Evolutionary conservation across 2,113 vertebrate species (phyloP), one percentile per base, ranked within the genome.

Genomic region (Tiliqua scincoides): DNA sequence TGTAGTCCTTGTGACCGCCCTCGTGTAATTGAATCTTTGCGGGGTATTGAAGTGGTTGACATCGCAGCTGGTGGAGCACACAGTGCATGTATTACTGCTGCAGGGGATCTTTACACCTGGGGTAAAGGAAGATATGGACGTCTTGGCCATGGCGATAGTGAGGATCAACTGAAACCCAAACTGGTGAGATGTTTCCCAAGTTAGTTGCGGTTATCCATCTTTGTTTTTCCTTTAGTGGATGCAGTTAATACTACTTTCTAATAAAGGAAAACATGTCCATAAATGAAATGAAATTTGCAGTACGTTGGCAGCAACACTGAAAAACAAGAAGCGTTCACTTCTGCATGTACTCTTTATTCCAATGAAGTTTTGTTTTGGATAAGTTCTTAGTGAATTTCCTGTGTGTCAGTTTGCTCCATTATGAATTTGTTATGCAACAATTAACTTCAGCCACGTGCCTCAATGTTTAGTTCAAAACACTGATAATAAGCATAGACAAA

Each of bases 91-190:
- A 98, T 99, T 87, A 98, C 99, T 6, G 97, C 98, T 83, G 98
- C 97, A 0, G 99, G 99, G 63, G 99, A 99, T 94, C 98, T 99
- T 67, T 99, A 99, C 93, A 99, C 99, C 0, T 99, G 99, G 99
- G 99, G 99, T 61, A 99, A 99, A 84, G 99, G 99, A 57, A 97
- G 99, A 37, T 99, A 99, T 0, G 99, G 99, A 30, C 97, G 99
- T 11, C 97, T 99, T 79, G 99, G 99, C 2, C 99, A 99, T 4
- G 98, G 99, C 10, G 99, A 99, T 93, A 99, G 98, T 18, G 99
- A 99, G 88, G 99, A 99, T 92, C 99, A 99, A 20, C 95, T 99
- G 1, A 99, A 99, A 94, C 99, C 99, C 40, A 99, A 99, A 89
- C 94, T 99, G 97, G 99, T 99, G 77, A 95, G 96, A 70, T 43